Evolutionary conservation across 2,888 invertebrate species (phyloP), one percentile per base, ranked within the genome.

Genomic region (Diplolepis rosae): DNA sequence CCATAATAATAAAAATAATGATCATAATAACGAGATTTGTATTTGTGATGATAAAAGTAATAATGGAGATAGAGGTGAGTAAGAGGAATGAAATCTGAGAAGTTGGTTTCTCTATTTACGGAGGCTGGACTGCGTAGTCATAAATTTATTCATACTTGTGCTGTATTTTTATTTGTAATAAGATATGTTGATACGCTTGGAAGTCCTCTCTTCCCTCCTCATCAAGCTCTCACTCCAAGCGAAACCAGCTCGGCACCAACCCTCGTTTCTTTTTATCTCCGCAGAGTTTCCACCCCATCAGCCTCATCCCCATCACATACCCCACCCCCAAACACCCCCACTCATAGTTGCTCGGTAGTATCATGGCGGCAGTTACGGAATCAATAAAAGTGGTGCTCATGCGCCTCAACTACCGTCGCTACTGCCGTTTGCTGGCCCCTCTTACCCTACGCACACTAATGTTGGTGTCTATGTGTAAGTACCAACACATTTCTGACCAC

Each of bases 361-460:
- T 88, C 88, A 88, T 88, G 88, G 88, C 88, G 88, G 88, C 88
- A 88, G 88, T 88, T 88, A 88, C 88, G 87, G 88, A 88, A 88
- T 88, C 88, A 88, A 88, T 88, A 88, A 88, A 88, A 88, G 87
- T 88, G 87, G 88, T 88, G 88, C 88, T 88, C 88, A 88, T 88
- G 88, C 88, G 88, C 87, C 85, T 87, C 86, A 87, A 88, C 87
- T 86, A 80, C 87, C 85, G 82, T 85, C 79, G 70, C 74, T 77
- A 76, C 77, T 77, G 78, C 79, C 74, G 69, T 74, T n/a, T 72
- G 69, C 73, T 75, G 72, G 78, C 73, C 77, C 74, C 77, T 71
- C 77, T 77, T 66, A 72, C 73, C 70, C 69, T 45, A 65, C 66
- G 39, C 69, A 69, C 73, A 71, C 69, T 67, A 68, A 68, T 30